A percentile compares a stretch with the other conserved stretches of the same genome.
These are phyloP conservation scores for Cryptomyrus ogoouensis DNA, from an alignment of 2,113 vertebrate species.

Conservation along the genomic window DNA sequence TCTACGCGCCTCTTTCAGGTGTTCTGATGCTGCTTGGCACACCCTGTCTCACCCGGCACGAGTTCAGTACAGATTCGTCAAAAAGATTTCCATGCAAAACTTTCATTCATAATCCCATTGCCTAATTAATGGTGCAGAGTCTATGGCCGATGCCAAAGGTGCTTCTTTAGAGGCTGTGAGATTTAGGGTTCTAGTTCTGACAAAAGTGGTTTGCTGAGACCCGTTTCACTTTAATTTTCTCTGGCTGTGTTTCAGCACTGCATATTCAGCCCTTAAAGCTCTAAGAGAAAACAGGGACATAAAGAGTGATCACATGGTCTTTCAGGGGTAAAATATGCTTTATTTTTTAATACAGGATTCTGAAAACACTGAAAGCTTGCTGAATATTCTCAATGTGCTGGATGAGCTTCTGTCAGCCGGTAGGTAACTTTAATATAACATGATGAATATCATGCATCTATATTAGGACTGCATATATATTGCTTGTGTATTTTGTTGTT, in stretches of 20 bases:
- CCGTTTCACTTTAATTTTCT: neutral
- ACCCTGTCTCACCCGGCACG: neutral
- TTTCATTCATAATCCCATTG: neutral
- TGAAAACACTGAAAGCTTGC: slow-evolving; percentile 60
- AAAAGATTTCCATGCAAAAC: neutral
- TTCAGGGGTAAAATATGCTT: neutral
- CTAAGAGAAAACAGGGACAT: neutral
- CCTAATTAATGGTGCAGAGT: neutral
- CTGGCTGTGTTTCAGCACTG: neutral
- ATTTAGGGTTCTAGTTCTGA: neutral
- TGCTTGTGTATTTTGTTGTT: neutral
- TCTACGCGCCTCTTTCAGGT: neutral
- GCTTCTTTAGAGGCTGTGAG: neutral
- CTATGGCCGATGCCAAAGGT: neutral
- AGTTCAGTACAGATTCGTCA: neutral
- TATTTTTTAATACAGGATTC: slow-evolving; percentile 16
- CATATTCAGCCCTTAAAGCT: neutral
- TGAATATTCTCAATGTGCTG: slow-evolving; percentile 72
- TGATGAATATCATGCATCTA: neutral
- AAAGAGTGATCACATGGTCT: neutral
- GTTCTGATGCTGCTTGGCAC: neutral
- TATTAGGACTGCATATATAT: neutral
- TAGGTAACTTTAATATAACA: slow-evolving; percentile 48
- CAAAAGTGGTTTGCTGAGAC: neutral
- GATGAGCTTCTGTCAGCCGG: slow-evolving; percentile 80